phyloP scores from a whole-genome alignment of 1,140 invertebrate species.

The Lepidotrigona ventralis region DNA sequence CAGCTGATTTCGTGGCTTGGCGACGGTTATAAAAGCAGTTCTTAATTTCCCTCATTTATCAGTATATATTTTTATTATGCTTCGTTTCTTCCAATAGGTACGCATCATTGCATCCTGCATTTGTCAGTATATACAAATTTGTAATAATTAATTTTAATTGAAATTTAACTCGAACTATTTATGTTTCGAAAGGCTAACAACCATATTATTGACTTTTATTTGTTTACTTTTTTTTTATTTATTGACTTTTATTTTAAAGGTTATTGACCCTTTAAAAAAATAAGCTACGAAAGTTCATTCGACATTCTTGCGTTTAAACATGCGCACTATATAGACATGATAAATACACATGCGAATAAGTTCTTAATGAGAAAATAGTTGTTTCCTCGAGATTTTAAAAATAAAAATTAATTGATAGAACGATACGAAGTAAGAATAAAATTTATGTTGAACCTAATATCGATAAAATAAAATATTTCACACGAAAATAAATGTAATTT shows the following conservation, averaged over 20 bases:
- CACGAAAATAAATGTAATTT: neutral
- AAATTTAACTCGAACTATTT: neutral
- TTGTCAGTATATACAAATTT: neutral
- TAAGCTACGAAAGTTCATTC: neutral
- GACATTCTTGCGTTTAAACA: conserved; percentile 9
- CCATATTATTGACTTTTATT: conserved; percentile 32
- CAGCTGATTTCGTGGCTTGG: conserved; percentile 14
- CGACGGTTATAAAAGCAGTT: neutral
- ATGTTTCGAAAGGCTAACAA: neutral
- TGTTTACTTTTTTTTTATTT: no score
- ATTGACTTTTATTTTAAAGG: conserved; percentile 40
- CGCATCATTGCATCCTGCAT: neutral
- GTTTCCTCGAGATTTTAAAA: neutral
- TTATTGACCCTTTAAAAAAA: no score
- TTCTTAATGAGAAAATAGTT: neutral
- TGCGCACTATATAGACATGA: neutral
- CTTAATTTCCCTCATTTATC: neutral
- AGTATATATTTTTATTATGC: conserved; percentile 27
- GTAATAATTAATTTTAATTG: neutral
- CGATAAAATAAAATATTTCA: neutral
- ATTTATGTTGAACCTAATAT: neutral
- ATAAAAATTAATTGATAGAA: neutral
- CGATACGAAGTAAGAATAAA: neutral
- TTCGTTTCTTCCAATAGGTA: neutral
- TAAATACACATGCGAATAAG: neutral